A percentile compares a stretch with the other conserved stretches of the same genome.
Conservation (phyloP, 2,797 vertebrate genomes). For the Pangasius macronema region DNA sequence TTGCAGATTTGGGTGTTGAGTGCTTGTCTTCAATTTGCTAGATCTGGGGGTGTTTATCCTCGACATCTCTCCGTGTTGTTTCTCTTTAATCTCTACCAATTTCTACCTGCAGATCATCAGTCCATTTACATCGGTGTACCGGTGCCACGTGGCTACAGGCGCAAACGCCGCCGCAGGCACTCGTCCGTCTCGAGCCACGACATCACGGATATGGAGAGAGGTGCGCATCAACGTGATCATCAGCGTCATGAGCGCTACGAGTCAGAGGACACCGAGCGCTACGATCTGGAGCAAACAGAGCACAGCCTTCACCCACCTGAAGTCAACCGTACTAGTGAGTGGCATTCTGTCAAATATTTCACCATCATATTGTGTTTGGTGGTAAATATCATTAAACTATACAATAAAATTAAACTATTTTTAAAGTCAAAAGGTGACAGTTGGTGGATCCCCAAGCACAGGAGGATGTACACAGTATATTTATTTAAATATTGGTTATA, state of each 20-base stretch:
- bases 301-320: slow-evolving; percentile 69
- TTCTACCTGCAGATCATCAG: slow-evolving; percentile 76
- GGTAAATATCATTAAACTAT: not conserved
- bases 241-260: slow-evolving; percentile 65
- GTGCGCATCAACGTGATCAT: slow-evolving; percentile 67
- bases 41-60: not conserved
- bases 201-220: slow-evolving; percentile 67
- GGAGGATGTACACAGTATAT: not conserved
- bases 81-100: not conserved
- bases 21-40: not conserved
- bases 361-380: too few species aligned
- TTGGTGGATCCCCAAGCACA: not conserved
- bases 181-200: slow-evolving; percentile 74
- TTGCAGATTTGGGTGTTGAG: not conserved
- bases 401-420: too few species aligned
- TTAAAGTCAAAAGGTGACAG: not conserved
- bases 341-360: not conserved
- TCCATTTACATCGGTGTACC: slow-evolving; percentile 91
- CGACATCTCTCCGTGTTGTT: not conserved
- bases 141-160: slow-evolving; percentile 78
- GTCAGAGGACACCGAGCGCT: slow-evolving; percentile 58
- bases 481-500: not conserved
- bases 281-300: slow-evolving; percentile 71
- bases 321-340: slow-evolving; percentile 85
- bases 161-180: slow-evolving; percentile 82